Conservation (phyloP, 1,140 invertebrate species). For the Melipona quadrifasciata region DNA sequence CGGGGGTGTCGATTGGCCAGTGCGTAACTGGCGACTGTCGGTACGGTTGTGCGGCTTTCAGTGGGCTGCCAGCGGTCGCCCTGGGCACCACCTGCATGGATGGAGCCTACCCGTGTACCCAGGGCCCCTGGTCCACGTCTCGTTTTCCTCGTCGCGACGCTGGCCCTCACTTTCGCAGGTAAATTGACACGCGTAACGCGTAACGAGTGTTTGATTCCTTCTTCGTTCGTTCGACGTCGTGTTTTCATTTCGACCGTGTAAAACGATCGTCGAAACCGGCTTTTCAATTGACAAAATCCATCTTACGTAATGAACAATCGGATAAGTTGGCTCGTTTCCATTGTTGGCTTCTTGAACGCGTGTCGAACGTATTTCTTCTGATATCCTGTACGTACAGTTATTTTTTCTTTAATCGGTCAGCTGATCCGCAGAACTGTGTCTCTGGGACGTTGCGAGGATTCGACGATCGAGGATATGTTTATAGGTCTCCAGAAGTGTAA, state of each 20-base stretch:
- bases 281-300: background rate
- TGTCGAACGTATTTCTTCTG: background rate
- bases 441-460: background rate
- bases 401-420: background rate
- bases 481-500: background rate
- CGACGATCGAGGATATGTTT: background rate
- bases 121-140: slow-evolving; percentile 74
- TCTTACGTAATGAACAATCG: slow-evolving; percentile 17
- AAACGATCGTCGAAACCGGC: slow-evolving; percentile 7
- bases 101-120: slow-evolving; percentile 75
- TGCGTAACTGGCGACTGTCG: slow-evolving; percentile 55
- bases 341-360: background rate
- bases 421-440: slow-evolving; percentile 11
- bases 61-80: slow-evolving; percentile 68
- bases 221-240: too few species aligned
- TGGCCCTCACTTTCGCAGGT: slow-evolving; percentile 75
- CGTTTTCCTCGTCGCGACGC: slow-evolving; percentile 73
- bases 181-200: slow-evolving; percentile 22
- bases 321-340: background rate
- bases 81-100: slow-evolving; percentile 69
- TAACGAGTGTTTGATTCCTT: background rate
- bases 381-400: background rate
- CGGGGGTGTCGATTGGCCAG: slow-evolving; percentile 48
- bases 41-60: slow-evolving; percentile 53
- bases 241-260: background rate